These are phyloP conservation scores for Drosophila differens DNA, from an alignment of 2,888 invertebrate species.

Conservation along the genomic window DNA sequence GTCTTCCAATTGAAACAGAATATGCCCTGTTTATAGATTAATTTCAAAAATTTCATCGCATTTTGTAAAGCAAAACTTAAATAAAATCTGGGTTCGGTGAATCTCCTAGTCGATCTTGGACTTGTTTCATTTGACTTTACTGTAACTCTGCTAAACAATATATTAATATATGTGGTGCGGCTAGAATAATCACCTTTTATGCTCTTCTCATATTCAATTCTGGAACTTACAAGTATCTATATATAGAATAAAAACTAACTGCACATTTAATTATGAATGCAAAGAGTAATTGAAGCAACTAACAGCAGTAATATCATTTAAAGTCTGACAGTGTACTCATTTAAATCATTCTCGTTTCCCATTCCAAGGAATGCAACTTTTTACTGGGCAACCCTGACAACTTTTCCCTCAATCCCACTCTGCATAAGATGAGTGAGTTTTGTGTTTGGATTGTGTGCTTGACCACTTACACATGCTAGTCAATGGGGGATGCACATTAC, in stretches of 20 bases:
- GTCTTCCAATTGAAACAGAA: not conserved
- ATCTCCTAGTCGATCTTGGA: not conserved
- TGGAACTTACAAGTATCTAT: not conserved
- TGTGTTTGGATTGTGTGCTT: constrained; percentile 42
- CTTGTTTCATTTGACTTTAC: not conserved
- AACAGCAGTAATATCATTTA: not conserved
- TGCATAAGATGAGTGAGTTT: constrained; percentile 25
- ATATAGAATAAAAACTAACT: not conserved
- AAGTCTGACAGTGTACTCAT: constrained; percentile 40
- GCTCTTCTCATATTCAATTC: not conserved
- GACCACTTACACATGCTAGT: constrained; percentile 75
- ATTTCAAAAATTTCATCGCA: not conserved
- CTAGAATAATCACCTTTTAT: not conserved
- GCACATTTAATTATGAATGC: not conserved
- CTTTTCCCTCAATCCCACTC: not conserved
- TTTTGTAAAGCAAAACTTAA: not conserved
- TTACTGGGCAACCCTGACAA: constrained; percentile 11
- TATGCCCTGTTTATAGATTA: rapidly evolving
- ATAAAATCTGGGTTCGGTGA: rapidly evolving
- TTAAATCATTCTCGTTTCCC: constrained; percentile 44
- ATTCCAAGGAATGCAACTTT: constrained; percentile 13
- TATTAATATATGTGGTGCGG: not conserved
- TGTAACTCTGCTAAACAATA: not conserved
- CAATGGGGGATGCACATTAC: constrained; percentile 83
- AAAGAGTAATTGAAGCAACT: not conserved